phyloP scores from a whole-genome alignment of 2,797 vertebrate genomes.

The Morelia viridis region DNA sequence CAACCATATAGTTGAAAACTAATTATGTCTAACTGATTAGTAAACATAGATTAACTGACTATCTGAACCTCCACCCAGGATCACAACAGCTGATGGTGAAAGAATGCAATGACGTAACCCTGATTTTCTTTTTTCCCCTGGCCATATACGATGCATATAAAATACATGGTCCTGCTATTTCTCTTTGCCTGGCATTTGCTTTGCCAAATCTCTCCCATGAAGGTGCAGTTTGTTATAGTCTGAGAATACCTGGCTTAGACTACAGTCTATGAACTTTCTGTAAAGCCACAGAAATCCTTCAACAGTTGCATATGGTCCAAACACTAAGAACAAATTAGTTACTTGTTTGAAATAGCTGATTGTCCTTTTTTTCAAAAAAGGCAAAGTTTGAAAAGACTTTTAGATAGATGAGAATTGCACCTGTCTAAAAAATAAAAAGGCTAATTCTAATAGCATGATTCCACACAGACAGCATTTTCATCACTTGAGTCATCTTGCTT shows the following conservation, averaged over 20 bases:
- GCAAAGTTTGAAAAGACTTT: constrained; percentile 33
- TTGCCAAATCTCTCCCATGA: background rate
- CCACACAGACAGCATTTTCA: constrained; percentile 42
- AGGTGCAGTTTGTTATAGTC: background rate
- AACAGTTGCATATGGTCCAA: constrained; percentile 42
- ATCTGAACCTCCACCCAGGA: background rate
- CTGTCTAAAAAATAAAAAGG: constrained; percentile 42
- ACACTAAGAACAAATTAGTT: constrained; percentile 48
- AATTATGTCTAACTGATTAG: background rate
- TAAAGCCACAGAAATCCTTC: constrained; percentile 48
- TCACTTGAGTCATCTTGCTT: constrained; percentile 43
- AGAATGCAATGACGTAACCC: background rate
- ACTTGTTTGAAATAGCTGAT: constrained; percentile 39
- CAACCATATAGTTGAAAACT: background rate
- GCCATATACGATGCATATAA: background rate
- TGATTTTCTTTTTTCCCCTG: background rate
- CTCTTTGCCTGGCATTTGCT: background rate
- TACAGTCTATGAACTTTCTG: constrained; percentile 37
- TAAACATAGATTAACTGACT: background rate
- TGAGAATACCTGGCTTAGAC: constrained; percentile 15
- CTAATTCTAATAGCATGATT: constrained; percentile 49
- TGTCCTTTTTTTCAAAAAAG: background rate
- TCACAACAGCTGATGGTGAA: background rate
- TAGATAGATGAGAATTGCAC: constrained; percentile 38
- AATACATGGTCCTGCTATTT: background rate